Conservation (phyloP, 2,797 vertebrate species). For the Sparidentex hasta region DNA sequence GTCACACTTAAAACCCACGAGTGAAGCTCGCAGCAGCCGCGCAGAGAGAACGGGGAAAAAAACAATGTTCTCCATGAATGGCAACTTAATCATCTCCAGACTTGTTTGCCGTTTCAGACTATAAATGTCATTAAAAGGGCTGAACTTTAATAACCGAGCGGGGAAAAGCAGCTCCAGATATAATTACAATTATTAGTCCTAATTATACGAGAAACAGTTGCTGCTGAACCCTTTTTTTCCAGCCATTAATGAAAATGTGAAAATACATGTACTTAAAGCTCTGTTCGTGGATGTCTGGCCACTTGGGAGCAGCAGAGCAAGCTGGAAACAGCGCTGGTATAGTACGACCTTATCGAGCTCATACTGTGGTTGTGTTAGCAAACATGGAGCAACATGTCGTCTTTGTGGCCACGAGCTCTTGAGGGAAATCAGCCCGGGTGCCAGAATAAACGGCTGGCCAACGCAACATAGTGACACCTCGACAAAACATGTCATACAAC, state of each 20-base stretch:
- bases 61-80: neutral
- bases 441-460: too few species aligned
- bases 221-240: neutral
- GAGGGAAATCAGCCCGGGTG: too few species aligned
- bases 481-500: too few species aligned
- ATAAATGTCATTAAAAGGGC: neutral
- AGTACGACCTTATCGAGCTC: neutral
- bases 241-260: neutral
- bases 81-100: constrained; percentile 3
- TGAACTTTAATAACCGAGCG: constrained; percentile 1
- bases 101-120: neutral
- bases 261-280: neutral
- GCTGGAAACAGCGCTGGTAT: neutral
- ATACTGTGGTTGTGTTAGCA: neutral
- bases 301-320: neutral
- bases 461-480: too few species aligned
- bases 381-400: too few species aligned
- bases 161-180: neutral
- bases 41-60: neutral
- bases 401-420: too few species aligned
- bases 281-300: neutral
- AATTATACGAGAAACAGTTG: neutral
- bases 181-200: neutral
- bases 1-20: neutral
- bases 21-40: neutral